These are phyloP conservation scores for Oncorhynchus masou DNA, from an alignment of 2,113 vertebrate genomes.

Conservation along the genomic window DNA sequence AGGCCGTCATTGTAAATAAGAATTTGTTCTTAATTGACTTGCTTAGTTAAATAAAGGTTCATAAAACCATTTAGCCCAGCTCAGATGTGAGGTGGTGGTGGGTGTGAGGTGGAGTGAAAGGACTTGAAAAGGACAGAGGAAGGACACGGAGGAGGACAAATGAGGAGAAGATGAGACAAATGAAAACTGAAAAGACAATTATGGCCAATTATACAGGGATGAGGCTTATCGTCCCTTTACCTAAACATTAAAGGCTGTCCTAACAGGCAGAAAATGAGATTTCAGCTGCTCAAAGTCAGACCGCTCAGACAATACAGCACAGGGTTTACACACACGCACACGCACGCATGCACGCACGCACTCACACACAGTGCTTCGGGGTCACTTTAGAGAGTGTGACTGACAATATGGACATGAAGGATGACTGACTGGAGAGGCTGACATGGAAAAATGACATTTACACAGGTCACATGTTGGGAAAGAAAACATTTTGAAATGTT, in stretches of 20 bases:
- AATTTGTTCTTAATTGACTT: too few species aligned
- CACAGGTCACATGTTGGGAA: background rate
- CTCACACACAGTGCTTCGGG: conserved; percentile 16
- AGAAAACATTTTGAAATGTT: too few species aligned
- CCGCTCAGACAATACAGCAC: background rate
- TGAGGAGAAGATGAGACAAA: conserved; percentile 34
- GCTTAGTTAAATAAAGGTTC: too few species aligned
- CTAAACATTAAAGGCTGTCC: conserved; percentile 67
- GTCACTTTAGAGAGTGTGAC: background rate
- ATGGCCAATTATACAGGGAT: conserved; percentile 90
- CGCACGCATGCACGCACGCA: conserved; percentile 15
- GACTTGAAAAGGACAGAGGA: conserved; percentile 69
- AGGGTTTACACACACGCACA: conserved; percentile 4
- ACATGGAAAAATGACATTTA: background rate
- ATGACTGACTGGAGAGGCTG: background rate
- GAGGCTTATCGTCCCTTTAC: conserved; percentile 44
- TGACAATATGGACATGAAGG: background rate
- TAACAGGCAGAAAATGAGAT: conserved; percentile 98
- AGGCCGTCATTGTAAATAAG: too few species aligned
- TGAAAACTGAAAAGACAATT: conserved; percentile 96
- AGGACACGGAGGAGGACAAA: conserved; percentile 60
- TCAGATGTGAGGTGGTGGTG: background rate
- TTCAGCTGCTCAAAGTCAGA: conserved; percentile 79
- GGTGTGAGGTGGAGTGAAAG: conserved; percentile 58
- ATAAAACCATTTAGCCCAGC: too few species aligned